Base-by-base conservation (phyloP, 1,140 invertebrate species). In the Lepidurus apus region DNA sequence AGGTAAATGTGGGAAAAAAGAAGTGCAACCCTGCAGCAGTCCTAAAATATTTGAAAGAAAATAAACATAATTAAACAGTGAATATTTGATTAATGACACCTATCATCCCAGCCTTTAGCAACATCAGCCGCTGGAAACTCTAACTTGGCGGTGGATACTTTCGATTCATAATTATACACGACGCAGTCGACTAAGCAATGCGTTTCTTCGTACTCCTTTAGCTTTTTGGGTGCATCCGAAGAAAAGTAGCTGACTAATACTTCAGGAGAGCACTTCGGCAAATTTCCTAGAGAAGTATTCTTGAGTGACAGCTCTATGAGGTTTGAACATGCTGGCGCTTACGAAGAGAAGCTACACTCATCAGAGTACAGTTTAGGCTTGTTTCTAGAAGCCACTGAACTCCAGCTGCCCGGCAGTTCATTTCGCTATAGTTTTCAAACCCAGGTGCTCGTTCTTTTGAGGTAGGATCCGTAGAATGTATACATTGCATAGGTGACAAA, bases 341-440 rank as follows among this genome's bases (percentile, higher is more conserved):
- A 77, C 42, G 21, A 26, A 42, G 9, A 53, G 9, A 65, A 75
- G 74, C 9, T 75, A 79, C 74, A 2, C 73, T 42, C 24, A 79
- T 75, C 21, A 42, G 26, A 11, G 78, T 75, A n/a, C 78, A 79
- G 42, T 79, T 79, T 21, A 74, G 43, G 8, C 24, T 79, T 24
- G 73, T 42, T 47, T 79, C 73, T 17, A 79, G 17, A 10, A 75
- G 42, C 42, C n/a, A 44, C 13, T 74, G 78, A 1, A 74, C 47
- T n/a, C 65, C 78, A 24, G 78, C 78, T 26, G 73, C 34, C n/a
- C 74, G 11, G 74, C 78, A 79, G 78, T 79, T 79, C 44, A 45
- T 44, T 43, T 79, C 43, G 11, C 78, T 79, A 45, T 79, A 79
- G 6, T 42, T 21, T 44, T 79, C 21, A 34, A 74, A 79, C 7